A percentile compares a stretch with the other conserved stretches of the same genome.
phyloP scores from a whole-genome alignment of 2,888 invertebrate genomes.

The Trachelus troglodyta region DNA sequence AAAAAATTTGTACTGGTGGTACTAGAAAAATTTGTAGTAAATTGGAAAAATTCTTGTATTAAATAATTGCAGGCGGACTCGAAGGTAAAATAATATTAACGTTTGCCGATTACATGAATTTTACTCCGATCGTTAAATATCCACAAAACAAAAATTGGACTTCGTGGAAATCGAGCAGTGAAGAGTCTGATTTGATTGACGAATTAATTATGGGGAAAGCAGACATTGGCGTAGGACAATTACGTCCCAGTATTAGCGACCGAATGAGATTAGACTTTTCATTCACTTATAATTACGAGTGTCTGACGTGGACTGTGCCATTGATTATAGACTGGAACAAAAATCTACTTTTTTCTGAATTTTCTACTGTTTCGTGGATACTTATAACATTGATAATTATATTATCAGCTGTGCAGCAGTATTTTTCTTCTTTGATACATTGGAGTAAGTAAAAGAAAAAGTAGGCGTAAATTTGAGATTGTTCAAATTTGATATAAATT shows the following conservation, averaged over 20 bases:
- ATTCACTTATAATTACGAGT: neutral
- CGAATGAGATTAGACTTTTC: neutral
- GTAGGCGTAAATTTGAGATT: neutral
- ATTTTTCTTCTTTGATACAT: neutral
- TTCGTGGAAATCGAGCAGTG: neutral
- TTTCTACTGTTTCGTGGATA: neutral
- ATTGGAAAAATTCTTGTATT: neutral
- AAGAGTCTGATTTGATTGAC: neutral
- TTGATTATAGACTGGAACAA: neutral
- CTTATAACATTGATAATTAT: neutral
- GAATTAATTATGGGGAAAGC: neutral
- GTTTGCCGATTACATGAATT: neutral
- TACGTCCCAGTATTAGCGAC: neutral
- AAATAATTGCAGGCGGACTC: neutral
- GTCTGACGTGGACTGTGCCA: neutral
- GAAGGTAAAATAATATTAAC: neutral
- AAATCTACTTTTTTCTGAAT: neutral
- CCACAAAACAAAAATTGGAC: neutral
- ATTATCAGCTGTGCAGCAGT: neutral
- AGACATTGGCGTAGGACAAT: neutral
- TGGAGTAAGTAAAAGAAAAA: neutral
- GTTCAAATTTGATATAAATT: neutral
- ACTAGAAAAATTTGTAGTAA: neutral
- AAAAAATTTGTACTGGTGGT: neutral
- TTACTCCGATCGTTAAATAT: neutral